Percentiles rank a stretch among this genome's conserved stretches.
phyloP scores from a whole-genome alignment of 2,797 vertebrate species.

The Acanthurus tractus region DNA sequence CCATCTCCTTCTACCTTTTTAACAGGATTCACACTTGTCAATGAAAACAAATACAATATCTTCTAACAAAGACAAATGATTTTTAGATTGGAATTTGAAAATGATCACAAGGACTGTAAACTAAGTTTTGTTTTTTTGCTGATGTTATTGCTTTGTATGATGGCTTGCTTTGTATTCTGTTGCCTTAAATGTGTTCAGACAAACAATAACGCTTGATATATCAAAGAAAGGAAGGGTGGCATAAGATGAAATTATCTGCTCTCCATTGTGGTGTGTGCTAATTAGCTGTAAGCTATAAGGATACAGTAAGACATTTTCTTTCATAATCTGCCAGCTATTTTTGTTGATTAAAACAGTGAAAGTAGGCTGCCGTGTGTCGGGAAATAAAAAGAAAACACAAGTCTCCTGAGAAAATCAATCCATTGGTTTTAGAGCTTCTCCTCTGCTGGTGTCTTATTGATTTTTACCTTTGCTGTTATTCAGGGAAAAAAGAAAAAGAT shows the following conservation, averaged over 20 bases:
- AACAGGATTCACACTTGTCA: background rate
- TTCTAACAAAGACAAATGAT: background rate
- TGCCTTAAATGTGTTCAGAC: background rate
- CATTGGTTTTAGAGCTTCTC: conserved; percentile 60
- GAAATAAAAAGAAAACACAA: conserved; percentile 39
- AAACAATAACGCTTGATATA: too few species aligned
- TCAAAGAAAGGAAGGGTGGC: background rate
- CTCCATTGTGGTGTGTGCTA: background rate
- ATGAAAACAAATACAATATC: background rate
- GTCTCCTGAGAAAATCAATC: conserved; percentile 59
- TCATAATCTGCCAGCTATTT: conserved; percentile 3
- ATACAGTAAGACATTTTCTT: conserved; percentile 1
- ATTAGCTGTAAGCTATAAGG: conserved; percentile 1
- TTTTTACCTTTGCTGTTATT: conserved; percentile 70
- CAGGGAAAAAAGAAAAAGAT: conserved; percentile 53
- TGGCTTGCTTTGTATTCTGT: background rate
- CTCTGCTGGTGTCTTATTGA: conserved; percentile 62
- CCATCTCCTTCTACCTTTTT: background rate
- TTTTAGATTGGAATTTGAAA: background rate
- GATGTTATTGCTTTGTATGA: background rate
- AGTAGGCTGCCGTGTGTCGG: conserved; percentile 9
- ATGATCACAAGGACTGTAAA: background rate
- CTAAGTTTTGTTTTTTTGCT: background rate
- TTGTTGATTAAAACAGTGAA: conserved; percentile 15
- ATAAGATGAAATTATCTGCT: conserved; percentile 8